These are phyloP conservation scores for Hoplias malabaricus DNA, from an alignment of 2,113 vertebrate genomes.

Conservation along the genomic window DNA sequence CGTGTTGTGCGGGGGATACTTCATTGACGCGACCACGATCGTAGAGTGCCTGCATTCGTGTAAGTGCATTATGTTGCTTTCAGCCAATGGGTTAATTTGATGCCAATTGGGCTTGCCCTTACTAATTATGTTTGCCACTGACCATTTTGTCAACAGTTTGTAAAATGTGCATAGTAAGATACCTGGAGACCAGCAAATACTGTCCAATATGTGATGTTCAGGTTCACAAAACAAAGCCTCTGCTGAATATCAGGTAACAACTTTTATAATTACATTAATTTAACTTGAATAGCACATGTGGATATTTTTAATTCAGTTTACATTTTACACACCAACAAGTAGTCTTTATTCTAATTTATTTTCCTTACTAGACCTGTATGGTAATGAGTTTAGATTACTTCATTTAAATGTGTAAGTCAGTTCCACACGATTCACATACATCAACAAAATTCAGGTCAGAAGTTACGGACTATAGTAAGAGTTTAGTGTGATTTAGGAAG, in stretches of 20 bases:
- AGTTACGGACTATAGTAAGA: too few relatives aligned
- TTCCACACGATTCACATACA: too few relatives aligned
- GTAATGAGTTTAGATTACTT: not conserved
- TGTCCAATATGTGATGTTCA: conserved; percentile 99
- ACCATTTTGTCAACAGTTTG: conserved; percentile 80
- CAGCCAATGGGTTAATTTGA: too few relatives aligned
- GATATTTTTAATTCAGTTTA: too few relatives aligned
- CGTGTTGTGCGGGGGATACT: conserved; percentile 95
- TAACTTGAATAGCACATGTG: not conserved
- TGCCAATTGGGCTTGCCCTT: not conserved
- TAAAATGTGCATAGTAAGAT: conserved; percentile 98
- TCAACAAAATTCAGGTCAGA: too few relatives aligned
- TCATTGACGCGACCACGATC: conserved; percentile 98
- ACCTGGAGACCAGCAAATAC: conserved; percentile 98
- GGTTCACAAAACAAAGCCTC: conserved; percentile 98
- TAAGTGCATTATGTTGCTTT: conserved; percentile 66
- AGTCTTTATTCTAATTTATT: too few relatives aligned
- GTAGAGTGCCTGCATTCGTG: conserved; percentile 99
- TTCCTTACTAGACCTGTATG: too few relatives aligned
- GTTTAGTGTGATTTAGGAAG: too few relatives aligned
- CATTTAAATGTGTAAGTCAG: too few relatives aligned
- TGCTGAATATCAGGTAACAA: conserved; percentile 95
- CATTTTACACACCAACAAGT: too few relatives aligned
- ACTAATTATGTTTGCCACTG: not conserved
- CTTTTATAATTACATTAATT: not conserved